These are phyloP conservation scores for Cheilinus undulatus DNA, from an alignment of 2,113 vertebrate species.

Conservation along the genomic window DNA sequence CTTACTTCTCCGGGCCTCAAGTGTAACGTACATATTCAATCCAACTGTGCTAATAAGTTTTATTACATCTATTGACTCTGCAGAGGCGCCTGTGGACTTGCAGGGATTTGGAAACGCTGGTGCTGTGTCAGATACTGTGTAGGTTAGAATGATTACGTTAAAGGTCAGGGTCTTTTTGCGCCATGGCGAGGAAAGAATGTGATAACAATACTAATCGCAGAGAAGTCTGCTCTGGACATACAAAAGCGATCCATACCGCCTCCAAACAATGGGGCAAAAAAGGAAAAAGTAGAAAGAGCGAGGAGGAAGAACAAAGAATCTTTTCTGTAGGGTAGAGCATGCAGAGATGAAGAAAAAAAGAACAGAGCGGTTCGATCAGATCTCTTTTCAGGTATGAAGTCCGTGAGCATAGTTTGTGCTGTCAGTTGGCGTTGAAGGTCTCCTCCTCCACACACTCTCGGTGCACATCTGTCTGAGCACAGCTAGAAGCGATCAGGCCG, in stretches of 20 bases:
- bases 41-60: slow-evolving; percentile 39
- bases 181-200: slow-evolving; percentile 54
- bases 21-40: slow-evolving; percentile 51
- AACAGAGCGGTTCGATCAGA: slow-evolving; percentile 30
- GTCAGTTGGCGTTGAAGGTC: slow-evolving; percentile 37
- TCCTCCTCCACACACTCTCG: slow-evolving; percentile 51
- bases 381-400: slow-evolving; percentile 23
- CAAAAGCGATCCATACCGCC: slow-evolving; percentile 41
- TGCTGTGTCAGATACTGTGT: slow-evolving; percentile 45
- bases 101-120: slow-evolving; percentile 26
- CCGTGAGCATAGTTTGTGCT: slow-evolving; percentile 2
- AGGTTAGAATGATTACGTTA: slow-evolving; percentile 63
- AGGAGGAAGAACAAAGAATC: slow-evolving; percentile 40
- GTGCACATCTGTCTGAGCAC: slow-evolving; percentile 46
- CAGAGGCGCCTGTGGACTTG: slow-evolving; percentile 25
- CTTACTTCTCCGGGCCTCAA: slow-evolving; percentile 15
- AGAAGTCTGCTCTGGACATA: slow-evolving; percentile 39
- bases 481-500: slow-evolving; percentile 32
- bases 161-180: slow-evolving; percentile 70
- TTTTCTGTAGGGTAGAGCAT: slow-evolving; percentile 12
- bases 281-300: slow-evolving; percentile 17
- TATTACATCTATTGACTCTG: slow-evolving; percentile 39
- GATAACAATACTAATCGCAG: slow-evolving; percentile 68
- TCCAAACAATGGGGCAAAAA: slow-evolving; percentile 8
- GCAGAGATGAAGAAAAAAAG: slow-evolving; percentile 4